Percentiles rank a stretch among this genome's conserved stretches.
Evolutionary conservation across 1,140 invertebrate species (phyloP).

Genomic region (Galleria mellonella): DNA sequence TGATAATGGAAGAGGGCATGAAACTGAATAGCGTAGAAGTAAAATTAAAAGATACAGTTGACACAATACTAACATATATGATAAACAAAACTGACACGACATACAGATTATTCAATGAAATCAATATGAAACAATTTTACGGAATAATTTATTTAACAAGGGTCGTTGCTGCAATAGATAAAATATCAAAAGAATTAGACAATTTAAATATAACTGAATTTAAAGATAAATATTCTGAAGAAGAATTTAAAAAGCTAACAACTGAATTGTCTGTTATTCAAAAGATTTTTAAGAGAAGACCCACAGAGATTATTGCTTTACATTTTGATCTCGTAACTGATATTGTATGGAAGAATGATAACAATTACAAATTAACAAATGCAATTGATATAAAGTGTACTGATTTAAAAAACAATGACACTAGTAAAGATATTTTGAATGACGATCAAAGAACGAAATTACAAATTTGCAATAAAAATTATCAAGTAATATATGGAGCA

Average conservation of each 20-base stretch:
- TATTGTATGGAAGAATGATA: constrained; percentile 35
- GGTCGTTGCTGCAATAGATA: constrained; percentile 49
- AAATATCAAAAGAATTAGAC: constrained; percentile 30
- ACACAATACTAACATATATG: constrained; percentile 38
- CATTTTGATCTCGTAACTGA: constrained; percentile 59
- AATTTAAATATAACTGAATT: constrained; percentile 24
- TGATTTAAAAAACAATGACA: constrained; percentile 36
- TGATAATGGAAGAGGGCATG: constrained; percentile 24
- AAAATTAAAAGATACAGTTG: constrained; percentile 30
- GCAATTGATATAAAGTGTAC: constrained; percentile 34
- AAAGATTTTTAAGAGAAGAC: constrained; percentile 46
- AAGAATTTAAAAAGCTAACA: constrained; percentile 26
- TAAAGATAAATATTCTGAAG: constrained; percentile 14
- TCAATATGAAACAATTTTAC: constrained; percentile 41
- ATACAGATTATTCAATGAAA: constrained; percentile 38
- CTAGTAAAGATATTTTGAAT: constrained; percentile 34
- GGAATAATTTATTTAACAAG: constrained; percentile 53
- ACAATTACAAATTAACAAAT: constrained; percentile 32
- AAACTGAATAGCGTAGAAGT: constrained; percentile 28
- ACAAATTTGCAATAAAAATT: constrained; percentile 44
- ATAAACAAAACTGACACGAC: constrained; percentile 31
- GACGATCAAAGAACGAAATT: constrained; percentile 34
- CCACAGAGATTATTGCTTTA: constrained; percentile 45
- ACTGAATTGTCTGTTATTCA: constrained; percentile 34
- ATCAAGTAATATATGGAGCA: constrained; percentile 33